Evolutionary conservation across 2,797 vertebrate genomes (phyloP).

Genomic region (Champsocephalus gunnari): DNA sequence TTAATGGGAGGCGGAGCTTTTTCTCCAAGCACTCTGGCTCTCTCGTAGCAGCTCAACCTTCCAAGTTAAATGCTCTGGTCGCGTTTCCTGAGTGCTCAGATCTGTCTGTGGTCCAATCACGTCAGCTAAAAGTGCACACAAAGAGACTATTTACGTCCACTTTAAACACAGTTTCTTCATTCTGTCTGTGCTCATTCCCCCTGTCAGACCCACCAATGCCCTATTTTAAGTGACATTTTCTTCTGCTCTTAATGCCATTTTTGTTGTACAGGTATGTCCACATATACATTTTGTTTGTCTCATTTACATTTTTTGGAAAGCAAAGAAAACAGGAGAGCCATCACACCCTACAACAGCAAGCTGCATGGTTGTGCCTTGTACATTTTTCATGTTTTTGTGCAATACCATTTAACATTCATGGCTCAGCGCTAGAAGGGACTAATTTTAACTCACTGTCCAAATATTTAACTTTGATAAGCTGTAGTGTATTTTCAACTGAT

Average conservation of each 20-base stretch:
- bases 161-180: conserved; percentile 40
- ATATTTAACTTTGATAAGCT: conserved; percentile 64
- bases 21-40: conserved; percentile 50
- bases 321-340: conserved; percentile 12
- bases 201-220: conserved; percentile 1
- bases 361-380: conserved; percentile 46
- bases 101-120: conserved; percentile 64
- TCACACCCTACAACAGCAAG: conserved; percentile 37
- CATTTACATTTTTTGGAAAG: conserved; percentile 39
- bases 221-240: conserved; percentile 9
- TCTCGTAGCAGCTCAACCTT: conserved; percentile 62
- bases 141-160: conserved; percentile 63
- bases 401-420: conserved; percentile 60
- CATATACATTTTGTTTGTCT: conserved; percentile 19
- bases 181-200: conserved; percentile 17
- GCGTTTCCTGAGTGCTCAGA: conserved; percentile 61
- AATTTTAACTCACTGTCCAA: conserved; percentile 55
- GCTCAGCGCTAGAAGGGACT: conserved; percentile 26
- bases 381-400: conserved; percentile 54
- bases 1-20: conserved; percentile 67
- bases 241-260: conserved; percentile 5
- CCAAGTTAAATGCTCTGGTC: conserved; percentile 78
- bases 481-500: conserved; percentile 50
- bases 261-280: conserved; percentile 7
- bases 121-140: conserved; percentile 61